phyloP scores from a whole-genome alignment of 2,888 invertebrate genomes.

The Eucera pruinosa region DNA sequence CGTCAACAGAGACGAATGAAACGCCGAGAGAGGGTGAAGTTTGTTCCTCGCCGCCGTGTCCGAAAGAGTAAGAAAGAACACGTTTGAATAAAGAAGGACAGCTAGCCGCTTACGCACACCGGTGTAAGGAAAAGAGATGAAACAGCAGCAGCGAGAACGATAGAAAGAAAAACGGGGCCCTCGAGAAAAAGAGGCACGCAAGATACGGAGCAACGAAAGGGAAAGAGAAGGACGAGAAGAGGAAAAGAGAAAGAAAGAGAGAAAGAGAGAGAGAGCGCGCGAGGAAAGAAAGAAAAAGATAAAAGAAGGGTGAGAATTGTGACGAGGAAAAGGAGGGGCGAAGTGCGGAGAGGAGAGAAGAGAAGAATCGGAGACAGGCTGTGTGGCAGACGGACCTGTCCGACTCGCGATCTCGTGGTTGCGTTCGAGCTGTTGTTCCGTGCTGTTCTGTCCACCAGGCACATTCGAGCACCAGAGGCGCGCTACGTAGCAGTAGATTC shows the following conservation, averaged over 20 bases:
- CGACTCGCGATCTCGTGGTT: constrained; percentile 64
- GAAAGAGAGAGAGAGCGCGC: constrained; percentile 25
- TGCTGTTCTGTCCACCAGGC: constrained; percentile 46
- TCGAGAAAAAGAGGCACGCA: constrained; percentile 3
- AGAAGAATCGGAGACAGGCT: constrained; percentile 42
- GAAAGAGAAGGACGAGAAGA: constrained; percentile 28
- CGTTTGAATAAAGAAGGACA: constrained; percentile 23
- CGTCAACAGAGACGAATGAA: constrained; percentile 50
- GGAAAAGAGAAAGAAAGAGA: constrained; percentile 28
- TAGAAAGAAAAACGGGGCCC: constrained; percentile 1
- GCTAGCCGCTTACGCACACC: constrained; percentile 8
- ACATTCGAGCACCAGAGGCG: constrained; percentile 50
- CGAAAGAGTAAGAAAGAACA: constrained; percentile 40
- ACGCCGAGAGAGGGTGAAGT: constrained; percentile 33
- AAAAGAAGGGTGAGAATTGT: constrained; percentile 27
- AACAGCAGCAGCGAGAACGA: constrained; percentile 17
- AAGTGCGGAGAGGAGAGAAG: constrained; percentile 23
- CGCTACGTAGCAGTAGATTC: constrained; percentile 61
- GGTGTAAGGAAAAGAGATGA: constrained; percentile 18
- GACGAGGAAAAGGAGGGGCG: constrained; percentile 31
- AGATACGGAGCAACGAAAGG: constrained; percentile 13
- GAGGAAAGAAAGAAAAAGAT: constrained; percentile 30
- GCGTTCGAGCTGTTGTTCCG: constrained; percentile 67
- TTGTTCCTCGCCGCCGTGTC: constrained; percentile 20
- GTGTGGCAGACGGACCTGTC: constrained; percentile 62